Evolutionary conservation across 2,113 vertebrate species (phyloP), one percentile per base, ranked within the genome.

Genomic region (Apaloderma vittatum): DNA sequence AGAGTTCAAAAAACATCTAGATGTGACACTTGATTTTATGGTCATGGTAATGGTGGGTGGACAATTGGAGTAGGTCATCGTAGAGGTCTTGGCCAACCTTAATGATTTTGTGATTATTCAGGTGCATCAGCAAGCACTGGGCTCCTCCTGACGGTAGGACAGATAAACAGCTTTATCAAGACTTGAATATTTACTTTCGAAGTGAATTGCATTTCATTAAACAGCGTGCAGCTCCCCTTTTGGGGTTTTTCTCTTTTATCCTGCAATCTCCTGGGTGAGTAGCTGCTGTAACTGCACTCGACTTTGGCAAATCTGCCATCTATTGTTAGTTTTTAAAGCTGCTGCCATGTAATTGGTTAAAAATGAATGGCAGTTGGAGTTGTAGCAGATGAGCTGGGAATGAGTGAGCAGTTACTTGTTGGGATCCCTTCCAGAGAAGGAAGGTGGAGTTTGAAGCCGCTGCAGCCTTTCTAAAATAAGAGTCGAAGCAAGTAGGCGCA

Each of bases 381-480:
- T 88, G 87, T 19, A 52, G 71, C 74, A 79, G 59, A 48, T 57
- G 94, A 97, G 72, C 65, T 51, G 76, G 78, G 83, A 88, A 18
- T 77, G 94, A 97, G 68, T 51, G 91, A 91, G 96, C 91, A 93
- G 77, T 96, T 85, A 76, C 65, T 91, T 19, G 27, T 5, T 92
- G 86, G 93, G 95, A 95, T 93, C 88, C 78, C 51, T 94, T 88
- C 96, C 95, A 97, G 87, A 11, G 71, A 1, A 34, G 81, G 86
- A 92, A 95, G 79, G 86, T 62, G 91, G 70, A 94, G 95, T 76
- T 84, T n/a, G 4, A 67, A 85, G 84, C 86, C 49, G 83, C 79
- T 82, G 0, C 27, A 85, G 73, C 61, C 74, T 65, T 75, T 93
- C 72, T 91, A 88, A 85, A 95, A 87, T 97, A 97, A 95, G 36